These are phyloP conservation scores for Scolopax rusticola DNA, from an alignment of 2,797 vertebrate genomes.

Conservation along the genomic window DNA sequence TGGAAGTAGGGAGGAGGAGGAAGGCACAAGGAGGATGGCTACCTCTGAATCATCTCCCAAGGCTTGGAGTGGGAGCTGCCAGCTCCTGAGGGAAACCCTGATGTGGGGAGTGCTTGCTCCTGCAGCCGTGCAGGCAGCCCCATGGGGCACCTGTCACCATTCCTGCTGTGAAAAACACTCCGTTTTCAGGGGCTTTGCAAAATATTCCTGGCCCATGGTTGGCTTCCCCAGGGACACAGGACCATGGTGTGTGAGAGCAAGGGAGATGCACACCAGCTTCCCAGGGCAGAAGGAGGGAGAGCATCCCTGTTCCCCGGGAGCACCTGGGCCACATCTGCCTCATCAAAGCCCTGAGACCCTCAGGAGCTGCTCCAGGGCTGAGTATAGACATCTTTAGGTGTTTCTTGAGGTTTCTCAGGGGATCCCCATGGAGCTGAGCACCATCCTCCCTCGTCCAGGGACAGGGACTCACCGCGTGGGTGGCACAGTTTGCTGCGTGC, in stretches of 20 bases:
- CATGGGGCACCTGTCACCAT: background rate
- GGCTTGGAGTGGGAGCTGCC: background rate
- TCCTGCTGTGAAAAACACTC: background rate
- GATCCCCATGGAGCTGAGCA: background rate
- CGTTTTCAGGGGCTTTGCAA: background rate
- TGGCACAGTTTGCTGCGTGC: constrained; percentile 93
- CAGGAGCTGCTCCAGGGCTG: background rate
- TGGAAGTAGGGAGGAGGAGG: background rate
- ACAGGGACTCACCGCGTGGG: constrained; percentile 88
- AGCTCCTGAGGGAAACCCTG: background rate
- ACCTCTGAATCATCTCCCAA: background rate
- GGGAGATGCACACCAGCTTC: background rate
- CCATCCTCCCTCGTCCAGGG: accelerated
- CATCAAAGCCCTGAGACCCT: background rate
- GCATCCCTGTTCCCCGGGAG: accelerated
- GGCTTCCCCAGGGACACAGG: accelerated
- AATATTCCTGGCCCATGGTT: background rate
- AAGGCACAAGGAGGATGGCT: background rate
- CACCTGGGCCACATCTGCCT: background rate
- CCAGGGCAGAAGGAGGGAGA: background rate
- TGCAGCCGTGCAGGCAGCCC: background rate
- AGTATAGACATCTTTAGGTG: background rate
- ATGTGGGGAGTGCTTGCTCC: background rate
- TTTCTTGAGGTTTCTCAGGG: background rate
- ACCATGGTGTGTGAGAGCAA: background rate